Evolutionary conservation across 1,140 invertebrate genomes (phyloP).

Genomic region (Tribolium madens): DNA sequence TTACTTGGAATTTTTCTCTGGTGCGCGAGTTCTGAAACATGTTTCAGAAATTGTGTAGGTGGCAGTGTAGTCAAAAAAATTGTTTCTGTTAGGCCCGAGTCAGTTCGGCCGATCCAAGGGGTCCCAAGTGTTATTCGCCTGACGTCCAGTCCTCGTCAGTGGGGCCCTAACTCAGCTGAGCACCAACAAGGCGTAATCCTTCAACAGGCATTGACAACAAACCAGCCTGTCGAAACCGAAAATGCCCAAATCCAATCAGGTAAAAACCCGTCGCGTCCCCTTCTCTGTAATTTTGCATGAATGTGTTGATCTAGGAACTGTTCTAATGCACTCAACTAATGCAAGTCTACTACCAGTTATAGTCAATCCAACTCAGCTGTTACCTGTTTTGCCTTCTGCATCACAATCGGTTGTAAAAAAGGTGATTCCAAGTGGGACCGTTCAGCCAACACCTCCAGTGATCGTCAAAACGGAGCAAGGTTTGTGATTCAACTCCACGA

Average conservation of each 20-base stretch:
- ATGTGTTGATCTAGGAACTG: slow-evolving; percentile 52
- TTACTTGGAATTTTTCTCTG: too few species aligned
- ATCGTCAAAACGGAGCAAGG: slow-evolving; percentile 56
- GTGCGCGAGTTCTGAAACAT: too few species aligned
- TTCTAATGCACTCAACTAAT: slow-evolving; percentile 56
- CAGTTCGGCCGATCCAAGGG: slow-evolving; percentile 70
- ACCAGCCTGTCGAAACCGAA: slow-evolving; percentile 39
- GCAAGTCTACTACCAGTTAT: slow-evolving; percentile 74
- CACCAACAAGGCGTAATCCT: slow-evolving; percentile 62
- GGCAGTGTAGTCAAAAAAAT: too few species aligned
- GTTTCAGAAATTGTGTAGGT: too few species aligned
- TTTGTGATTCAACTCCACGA: neutral
- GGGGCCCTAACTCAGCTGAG: slow-evolving; percentile 55
- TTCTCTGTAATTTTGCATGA: neutral
- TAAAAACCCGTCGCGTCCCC: neutral
- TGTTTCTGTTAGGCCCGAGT: slow-evolving; percentile 69
- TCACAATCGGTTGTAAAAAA: slow-evolving; percentile 61
- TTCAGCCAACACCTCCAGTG: slow-evolving; percentile 49
- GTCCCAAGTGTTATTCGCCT: slow-evolving; percentile 85
- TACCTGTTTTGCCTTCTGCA: slow-evolving; percentile 74
- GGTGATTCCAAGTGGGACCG: slow-evolving; percentile 49
- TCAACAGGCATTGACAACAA: slow-evolving; percentile 64
- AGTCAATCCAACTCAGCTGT: slow-evolving; percentile 78
- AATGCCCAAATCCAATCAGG: slow-evolving; percentile 45
- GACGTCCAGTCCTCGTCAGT: slow-evolving; percentile 72